Conservation (phyloP, 2,113 vertebrate species). For the Forbesichthys agassizii region DNA sequence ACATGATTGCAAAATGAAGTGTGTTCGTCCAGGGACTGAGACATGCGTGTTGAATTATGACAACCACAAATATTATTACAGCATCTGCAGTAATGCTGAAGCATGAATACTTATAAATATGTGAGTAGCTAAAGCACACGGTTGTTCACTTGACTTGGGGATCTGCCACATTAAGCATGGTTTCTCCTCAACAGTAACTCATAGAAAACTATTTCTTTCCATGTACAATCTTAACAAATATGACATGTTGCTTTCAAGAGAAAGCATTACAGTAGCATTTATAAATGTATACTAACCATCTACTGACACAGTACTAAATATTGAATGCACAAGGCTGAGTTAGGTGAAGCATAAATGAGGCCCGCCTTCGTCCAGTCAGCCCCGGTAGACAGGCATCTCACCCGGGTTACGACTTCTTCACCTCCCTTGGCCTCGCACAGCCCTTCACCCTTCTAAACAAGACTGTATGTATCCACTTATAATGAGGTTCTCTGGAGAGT, state of each 20-base stretch:
- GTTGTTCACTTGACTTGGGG: no score
- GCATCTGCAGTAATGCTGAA: conserved; percentile 47
- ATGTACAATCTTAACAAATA: no score
- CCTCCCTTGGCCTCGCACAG: neutral
- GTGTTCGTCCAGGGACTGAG: conserved; percentile 35
- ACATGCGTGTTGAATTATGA: conserved; percentile 42
- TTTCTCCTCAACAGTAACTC: no score
- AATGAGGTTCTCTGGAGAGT: conserved; percentile 10
- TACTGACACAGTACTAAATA: no score
- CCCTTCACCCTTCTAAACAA: conserved; percentile 1
- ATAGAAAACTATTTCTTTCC: no score
- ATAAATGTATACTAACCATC: no score
- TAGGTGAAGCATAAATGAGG: conserved; percentile 21
- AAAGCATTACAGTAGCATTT: no score
- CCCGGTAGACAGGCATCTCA: conserved; percentile 17
- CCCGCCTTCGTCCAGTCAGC: neutral
- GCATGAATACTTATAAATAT: conserved; percentile 47
- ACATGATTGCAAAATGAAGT: neutral
- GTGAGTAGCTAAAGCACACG: neutral
- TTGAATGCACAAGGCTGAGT: conserved; percentile 20
- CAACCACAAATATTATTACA: conserved; percentile 51
- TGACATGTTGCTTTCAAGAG: no score
- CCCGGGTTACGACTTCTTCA: conserved; percentile 12
- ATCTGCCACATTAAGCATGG: no score
- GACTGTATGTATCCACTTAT: conserved; percentile 55